phyloP scores from a whole-genome alignment of 1,140 invertebrate species.

The Tribolium castaneum region DNA sequence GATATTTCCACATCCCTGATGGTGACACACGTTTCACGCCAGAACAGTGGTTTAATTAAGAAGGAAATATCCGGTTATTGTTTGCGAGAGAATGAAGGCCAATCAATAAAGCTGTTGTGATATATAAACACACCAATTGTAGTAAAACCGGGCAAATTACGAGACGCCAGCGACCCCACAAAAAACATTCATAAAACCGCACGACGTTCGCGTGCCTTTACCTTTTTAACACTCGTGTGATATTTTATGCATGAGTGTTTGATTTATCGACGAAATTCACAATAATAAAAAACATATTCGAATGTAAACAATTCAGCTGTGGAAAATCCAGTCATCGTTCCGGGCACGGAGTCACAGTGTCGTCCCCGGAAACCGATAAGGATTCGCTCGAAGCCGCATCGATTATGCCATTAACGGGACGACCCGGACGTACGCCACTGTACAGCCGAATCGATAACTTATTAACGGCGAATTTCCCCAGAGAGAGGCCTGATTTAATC shows the following conservation, averaged over 20 bases:
- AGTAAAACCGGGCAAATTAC: neutral
- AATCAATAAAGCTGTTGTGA: conserved; percentile 5
- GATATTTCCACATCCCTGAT: neutral
- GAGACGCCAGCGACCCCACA: neutral
- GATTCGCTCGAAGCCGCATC: neutral
- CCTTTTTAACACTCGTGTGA: neutral
- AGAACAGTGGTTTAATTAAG: conserved; percentile 10
- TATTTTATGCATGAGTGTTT: conserved; percentile 18
- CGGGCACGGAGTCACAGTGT: conserved; percentile 1
- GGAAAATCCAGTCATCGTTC: neutral
- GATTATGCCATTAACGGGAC: conserved; percentile 8
- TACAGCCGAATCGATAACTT: conserved; percentile 1
- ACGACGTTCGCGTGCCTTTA: neutral
- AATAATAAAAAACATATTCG: neutral
- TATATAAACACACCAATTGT: neutral
- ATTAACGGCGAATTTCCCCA: conserved; percentile 20
- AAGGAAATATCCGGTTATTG: conserved; percentile 2
- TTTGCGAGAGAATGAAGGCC: neutral
- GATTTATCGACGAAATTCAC: neutral
- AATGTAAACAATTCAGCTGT: no score
- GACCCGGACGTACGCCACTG: neutral
- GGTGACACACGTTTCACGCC: conserved; percentile 1
- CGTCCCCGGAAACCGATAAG: conserved; percentile 11
- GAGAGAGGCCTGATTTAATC: conserved; percentile 12
- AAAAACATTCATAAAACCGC: neutral